Evolutionary conservation across 2,113 vertebrate genomes (phyloP).

Genomic region (Notothenia rossii): DNA sequence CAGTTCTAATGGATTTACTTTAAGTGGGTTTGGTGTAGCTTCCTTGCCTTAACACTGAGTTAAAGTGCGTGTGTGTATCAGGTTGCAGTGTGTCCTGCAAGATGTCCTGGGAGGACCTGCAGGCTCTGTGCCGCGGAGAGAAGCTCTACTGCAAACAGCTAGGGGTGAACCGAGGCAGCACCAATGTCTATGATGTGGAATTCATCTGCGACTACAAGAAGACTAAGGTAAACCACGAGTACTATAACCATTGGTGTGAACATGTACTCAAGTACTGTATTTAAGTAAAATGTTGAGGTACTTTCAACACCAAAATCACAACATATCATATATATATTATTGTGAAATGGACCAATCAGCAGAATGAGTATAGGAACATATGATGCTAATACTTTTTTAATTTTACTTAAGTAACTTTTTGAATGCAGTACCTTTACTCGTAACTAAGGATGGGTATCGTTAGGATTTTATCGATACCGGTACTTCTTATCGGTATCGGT

Average conservation of each 20-base stretch:
- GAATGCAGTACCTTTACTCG: no score
- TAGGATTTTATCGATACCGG: no score
- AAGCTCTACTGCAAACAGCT: slow-evolving; percentile 83
- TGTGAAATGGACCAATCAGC: no score
- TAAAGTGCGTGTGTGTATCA: slow-evolving; percentile 40
- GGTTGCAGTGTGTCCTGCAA: slow-evolving; percentile 86
- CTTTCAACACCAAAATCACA: no score
- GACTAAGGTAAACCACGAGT: slow-evolving; percentile 63
- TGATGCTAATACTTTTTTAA: no score
- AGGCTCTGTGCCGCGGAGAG: slow-evolving; percentile 84
- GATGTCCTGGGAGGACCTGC: slow-evolving; percentile 83
- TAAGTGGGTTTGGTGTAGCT: background rate
- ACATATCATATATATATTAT: no score
- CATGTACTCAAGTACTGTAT: no score
- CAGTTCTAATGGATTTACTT: background rate
- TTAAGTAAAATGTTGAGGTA: no score
- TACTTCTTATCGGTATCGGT: no score
- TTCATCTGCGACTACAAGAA: slow-evolving; percentile 92
- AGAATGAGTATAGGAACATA: no score
- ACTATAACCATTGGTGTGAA: background rate
- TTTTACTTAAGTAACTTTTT: no score
- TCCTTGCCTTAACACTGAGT: background rate
- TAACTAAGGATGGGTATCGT: no score
- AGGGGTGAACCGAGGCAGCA: slow-evolving; percentile 84
- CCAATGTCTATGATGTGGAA: slow-evolving; percentile 90